Conservation (phyloP, 2,113 vertebrate genomes). For the Setophaga kirtlandii region DNA sequence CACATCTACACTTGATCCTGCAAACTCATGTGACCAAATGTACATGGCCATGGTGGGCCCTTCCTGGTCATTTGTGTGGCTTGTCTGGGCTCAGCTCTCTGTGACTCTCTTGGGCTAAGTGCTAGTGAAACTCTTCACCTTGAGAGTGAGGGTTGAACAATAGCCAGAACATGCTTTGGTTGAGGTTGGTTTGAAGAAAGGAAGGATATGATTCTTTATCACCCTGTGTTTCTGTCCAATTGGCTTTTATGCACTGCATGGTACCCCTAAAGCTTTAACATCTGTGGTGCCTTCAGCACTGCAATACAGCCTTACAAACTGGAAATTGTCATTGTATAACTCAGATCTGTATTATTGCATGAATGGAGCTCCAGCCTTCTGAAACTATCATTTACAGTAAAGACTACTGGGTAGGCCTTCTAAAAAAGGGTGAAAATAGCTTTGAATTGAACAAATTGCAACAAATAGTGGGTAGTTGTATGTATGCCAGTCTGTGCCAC, state of each 20-base stretch:
- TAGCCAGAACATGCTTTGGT: neutral
- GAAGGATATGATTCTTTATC: neutral
- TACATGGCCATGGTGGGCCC: fast-evolving
- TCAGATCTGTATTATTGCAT: neutral
- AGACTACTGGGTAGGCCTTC: neutral
- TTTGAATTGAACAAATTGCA: conserved; percentile 33
- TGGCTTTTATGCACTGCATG: neutral
- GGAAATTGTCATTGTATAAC: neutral
- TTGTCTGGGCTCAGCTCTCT: neutral
- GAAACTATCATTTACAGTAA: neutral
- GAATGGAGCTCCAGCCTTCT: neutral
- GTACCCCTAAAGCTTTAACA: neutral
- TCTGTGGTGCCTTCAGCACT: neutral
- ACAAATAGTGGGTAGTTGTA: neutral
- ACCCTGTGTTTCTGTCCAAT: neutral
- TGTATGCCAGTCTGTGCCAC: conserved; percentile 13
- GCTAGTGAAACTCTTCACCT: neutral
- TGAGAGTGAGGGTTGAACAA: neutral
- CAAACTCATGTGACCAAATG: fast-evolving
- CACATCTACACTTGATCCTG: fast-evolving
- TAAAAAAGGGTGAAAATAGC: neutral
- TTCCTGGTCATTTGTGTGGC: neutral
- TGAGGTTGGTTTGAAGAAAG: neutral
- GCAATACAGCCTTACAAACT: neutral
- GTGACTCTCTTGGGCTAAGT: too few species aligned